phyloP scores from a whole-genome alignment of 2,113 vertebrate species.

The Excalfactoria chinensis region DNA sequence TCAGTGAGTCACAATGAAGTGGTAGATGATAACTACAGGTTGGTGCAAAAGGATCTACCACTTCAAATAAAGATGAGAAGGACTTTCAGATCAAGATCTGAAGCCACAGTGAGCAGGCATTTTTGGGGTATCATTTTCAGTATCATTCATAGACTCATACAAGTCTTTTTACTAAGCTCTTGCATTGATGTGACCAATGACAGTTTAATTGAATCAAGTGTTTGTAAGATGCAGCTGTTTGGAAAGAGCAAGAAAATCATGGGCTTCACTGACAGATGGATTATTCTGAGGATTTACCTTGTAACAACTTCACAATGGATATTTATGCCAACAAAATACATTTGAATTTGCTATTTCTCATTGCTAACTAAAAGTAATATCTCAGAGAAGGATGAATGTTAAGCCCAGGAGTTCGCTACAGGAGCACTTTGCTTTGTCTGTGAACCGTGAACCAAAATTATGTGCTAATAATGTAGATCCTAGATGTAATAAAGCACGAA shows the following conservation, averaged over 20 bases:
- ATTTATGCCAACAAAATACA: background rate
- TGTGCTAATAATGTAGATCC: background rate
- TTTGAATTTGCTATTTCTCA: background rate
- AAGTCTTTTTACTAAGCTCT: background rate
- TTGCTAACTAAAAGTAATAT: background rate
- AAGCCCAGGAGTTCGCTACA: background rate
- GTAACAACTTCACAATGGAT: background rate
- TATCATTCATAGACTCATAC: background rate
- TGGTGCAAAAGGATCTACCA: too few relatives aligned
- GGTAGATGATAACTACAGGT: too few relatives aligned
- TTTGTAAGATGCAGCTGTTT: background rate
- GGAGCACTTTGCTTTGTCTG: background rate
- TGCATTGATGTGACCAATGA: background rate
- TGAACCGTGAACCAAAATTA: background rate
- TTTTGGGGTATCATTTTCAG: background rate
- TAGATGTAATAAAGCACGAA: background rate
- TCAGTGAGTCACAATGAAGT: too few relatives aligned
- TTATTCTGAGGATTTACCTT: background rate
- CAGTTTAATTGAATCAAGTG: background rate
- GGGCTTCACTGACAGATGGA: background rate
- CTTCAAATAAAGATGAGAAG: background rate
- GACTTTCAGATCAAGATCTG: background rate
- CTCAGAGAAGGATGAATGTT: background rate
- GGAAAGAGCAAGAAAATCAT: background rate
- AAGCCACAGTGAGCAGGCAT: background rate